phyloP scores from a whole-genome alignment of 2,888 invertebrate genomes.

The Panorpa germanica region DNA sequence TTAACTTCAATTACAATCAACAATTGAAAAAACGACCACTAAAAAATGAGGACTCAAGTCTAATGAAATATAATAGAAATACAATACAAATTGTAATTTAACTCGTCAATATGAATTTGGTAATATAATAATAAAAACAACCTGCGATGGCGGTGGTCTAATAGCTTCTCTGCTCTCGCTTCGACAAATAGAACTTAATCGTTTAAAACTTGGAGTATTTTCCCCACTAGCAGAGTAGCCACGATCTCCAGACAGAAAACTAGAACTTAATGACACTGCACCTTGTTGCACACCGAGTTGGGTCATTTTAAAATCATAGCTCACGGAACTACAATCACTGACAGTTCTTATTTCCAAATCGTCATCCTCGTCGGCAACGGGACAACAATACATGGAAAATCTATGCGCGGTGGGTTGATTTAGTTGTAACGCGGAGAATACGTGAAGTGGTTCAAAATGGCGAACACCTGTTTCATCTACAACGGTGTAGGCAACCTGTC shows the following conservation, averaged over 20 bases:
- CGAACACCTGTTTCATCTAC: constrained; percentile 59
- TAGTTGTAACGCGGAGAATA: constrained; percentile 48
- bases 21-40: too few relatives aligned
- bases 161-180: constrained; percentile 25
- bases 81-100: too few relatives aligned
- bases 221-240: constrained; percentile 31
- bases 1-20: too few relatives aligned
- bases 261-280: neutral
- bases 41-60: too few relatives aligned
- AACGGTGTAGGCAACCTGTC: constrained; percentile 55
- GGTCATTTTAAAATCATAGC: constrained; percentile 16
- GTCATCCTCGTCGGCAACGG: constrained; percentile 30
- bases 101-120: too few relatives aligned
- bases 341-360: constrained; percentile 26
- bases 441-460: constrained; percentile 57
- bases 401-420: constrained; percentile 42
- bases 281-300: constrained; percentile 19
- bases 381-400: constrained; percentile 46
- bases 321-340: constrained; percentile 28
- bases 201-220: constrained; percentile 34
- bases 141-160: too few relatives aligned
- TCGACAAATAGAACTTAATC: constrained; percentile 23
- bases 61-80: too few relatives aligned
- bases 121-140: too few relatives aligned
- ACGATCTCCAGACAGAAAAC: too few relatives aligned